Evolutionary conservation across 2,888 invertebrate species (phyloP), one percentile per base, ranked within the genome.

Genomic region (Eucera pruinosa): DNA sequence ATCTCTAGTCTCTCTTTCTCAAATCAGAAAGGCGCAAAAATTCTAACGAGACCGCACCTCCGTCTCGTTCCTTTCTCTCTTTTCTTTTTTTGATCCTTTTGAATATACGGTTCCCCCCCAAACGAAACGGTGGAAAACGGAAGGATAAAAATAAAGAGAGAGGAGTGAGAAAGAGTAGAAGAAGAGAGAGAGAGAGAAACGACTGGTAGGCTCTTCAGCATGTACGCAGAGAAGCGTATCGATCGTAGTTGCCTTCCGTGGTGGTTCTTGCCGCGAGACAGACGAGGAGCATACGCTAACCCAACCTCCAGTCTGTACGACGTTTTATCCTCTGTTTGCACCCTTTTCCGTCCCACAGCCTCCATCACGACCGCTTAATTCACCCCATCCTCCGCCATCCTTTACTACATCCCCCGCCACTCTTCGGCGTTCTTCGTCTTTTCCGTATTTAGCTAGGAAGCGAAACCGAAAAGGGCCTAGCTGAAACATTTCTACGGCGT

Each of bases 221-320:
- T 76, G 67, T 55, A 79, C 79, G 71, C 70, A 80, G 81, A 75
- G 83, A 66, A 78, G 82, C 73, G 80, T 88, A 88, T 87, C 84
- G 88, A 88, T 88, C 88, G 84, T 69, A 80, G 68, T 70, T 74
- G 83, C 80, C 76, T 83, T 66, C 78, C 78, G 74, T 81, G 83
- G 82, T 86, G 83, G 82, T 86, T 85, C 86, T 83, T 85, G 77
- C 68, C 66, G 62, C 81, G 83, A 81, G 87, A 82, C 87, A 85
- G 86, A 84, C 84, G 83, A 78, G 77, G 64, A 75, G 67, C 71
- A 75, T 67, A 69, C 72, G 73, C 45, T 47, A 61, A 62, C 65
- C 43, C 78, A 61, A 18, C 65, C 76, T 43, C 68, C 47, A 36
- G 81, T 81, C 75, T 72, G 69, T 61, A 60, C 70, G 71, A 75